Conservation (phyloP, 2,113 vertebrate species). For the Cavia porcellus region DNA sequence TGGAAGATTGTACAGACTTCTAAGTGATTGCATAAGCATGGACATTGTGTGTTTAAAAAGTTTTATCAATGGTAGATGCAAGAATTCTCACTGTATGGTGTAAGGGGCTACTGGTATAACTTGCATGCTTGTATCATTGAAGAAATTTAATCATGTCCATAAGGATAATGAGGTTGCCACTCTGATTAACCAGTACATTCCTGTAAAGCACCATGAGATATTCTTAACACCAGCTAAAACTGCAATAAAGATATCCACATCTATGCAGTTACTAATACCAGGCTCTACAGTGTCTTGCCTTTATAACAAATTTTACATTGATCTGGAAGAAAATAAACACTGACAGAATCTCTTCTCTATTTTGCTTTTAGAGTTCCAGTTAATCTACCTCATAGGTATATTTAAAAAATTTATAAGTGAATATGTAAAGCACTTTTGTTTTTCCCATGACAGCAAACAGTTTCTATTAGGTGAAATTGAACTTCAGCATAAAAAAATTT, state of each 20-base stretch:
- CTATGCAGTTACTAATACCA: not conserved
- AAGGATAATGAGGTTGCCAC: not conserved
- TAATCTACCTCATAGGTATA: conserved; percentile 57
- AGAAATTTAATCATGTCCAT: not conserved
- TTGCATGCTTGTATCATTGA: not conserved
- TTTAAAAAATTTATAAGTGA: conserved; percentile 43
- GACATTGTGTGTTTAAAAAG: not conserved
- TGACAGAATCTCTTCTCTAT: conserved; percentile 18
- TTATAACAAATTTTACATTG: conserved; percentile 43
- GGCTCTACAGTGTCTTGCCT: not conserved
- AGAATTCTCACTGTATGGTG: not conserved
- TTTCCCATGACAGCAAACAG: not conserved
- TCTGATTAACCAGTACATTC: not conserved
- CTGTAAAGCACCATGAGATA: not conserved
- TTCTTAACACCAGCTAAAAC: not conserved
- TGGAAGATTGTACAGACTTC: not conserved
- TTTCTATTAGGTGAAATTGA: conserved; percentile 51
- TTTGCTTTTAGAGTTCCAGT: conserved; percentile 57
- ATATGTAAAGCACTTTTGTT: not conserved
- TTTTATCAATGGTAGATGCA: not conserved
- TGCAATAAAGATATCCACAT: not conserved
- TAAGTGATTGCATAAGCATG: conserved; percentile 10
- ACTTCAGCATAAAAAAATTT: not conserved
- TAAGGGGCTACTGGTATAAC: not conserved
- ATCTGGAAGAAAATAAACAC: conserved; percentile 23